Percentiles rank a stretch among this genome's conserved stretches.
phyloP scores from a whole-genome alignment of 2,797 vertebrate genomes.

The Diceros bicornis region DNA sequence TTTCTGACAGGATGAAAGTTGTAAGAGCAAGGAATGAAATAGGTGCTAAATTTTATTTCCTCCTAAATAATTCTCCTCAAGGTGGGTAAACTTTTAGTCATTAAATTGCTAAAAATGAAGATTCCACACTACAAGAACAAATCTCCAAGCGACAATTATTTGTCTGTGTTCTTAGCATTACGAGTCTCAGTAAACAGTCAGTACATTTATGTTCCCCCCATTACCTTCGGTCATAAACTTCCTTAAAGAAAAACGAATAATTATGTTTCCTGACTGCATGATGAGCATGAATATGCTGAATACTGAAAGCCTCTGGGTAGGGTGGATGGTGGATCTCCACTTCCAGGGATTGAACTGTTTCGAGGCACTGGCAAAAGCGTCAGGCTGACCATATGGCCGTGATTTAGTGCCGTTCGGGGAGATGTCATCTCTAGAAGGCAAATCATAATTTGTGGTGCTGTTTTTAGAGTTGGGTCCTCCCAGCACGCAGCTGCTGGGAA shows the following conservation, averaged over 20 bases:
- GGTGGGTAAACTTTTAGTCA: conserved; percentile 83
- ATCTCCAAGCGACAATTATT: conserved; percentile 87
- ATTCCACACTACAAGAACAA: conserved; percentile 79
- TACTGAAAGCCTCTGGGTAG: conserved; percentile 45
- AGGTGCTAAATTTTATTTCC: conserved; percentile 79
- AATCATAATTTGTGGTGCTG: not conserved
- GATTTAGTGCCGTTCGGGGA: conserved; percentile 27
- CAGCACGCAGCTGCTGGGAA: not conserved
- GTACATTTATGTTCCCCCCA: conserved; percentile 85
- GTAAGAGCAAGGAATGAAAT: conserved; percentile 57
- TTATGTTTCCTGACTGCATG: conserved; percentile 83
- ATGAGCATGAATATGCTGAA: conserved; percentile 75
- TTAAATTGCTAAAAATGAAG: conserved; percentile 86
- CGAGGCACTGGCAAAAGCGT: conserved; percentile 24
- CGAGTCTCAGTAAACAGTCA: conserved; percentile 87
- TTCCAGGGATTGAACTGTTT: conserved; percentile 11
- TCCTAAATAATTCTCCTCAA: conserved; percentile 87
- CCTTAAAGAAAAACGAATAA: conserved; percentile 82
- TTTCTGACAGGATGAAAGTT: conserved; percentile 40
- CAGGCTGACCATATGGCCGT: conserved; percentile 22
- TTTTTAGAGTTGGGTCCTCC: not conserved
- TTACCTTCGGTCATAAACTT: conserved; percentile 89
- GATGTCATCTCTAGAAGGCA: conserved; percentile 43
- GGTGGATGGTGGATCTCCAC: conserved; percentile 8
- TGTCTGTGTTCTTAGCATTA: conserved; percentile 87